phyloP scores from a whole-genome alignment of 2,797 vertebrate genomes.

The Galaxias olidus region DNA sequence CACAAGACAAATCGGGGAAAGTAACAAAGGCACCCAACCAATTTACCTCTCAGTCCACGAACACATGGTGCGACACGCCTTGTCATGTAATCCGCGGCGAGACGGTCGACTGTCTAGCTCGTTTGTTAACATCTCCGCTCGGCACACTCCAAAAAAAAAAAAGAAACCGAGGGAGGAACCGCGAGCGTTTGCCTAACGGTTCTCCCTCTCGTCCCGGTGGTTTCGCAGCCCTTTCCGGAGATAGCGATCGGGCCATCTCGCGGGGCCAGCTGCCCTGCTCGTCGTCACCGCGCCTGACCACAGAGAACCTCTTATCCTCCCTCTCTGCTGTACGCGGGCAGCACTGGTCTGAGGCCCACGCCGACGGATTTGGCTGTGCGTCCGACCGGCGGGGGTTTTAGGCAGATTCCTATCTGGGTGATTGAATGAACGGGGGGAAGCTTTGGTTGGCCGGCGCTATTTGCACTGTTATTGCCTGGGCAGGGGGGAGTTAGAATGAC shows the following conservation, averaged over 20 bases:
- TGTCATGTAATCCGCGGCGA: conserved; percentile 14
- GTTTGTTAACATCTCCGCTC: conserved; percentile 16
- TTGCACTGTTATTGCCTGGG: conserved; percentile 52
- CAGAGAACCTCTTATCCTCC: conserved; percentile 62
- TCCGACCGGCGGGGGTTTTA: conserved; percentile 42
- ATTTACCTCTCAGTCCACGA: conserved; percentile 41
- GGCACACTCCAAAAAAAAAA: conserved; percentile 31
- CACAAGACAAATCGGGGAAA: not conserved
- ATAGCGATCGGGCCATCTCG: conserved; percentile 30
- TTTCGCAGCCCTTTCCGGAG: conserved; percentile 21
- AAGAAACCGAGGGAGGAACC: conserved; percentile 27
- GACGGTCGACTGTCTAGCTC: conserved; percentile 27
- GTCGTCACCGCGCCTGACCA: conserved; percentile 52
- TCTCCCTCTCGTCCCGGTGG: not conserved
- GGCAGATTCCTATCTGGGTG: conserved; percentile 68
- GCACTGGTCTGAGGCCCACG: conserved; percentile 49
- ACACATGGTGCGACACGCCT: conserved; percentile 29
- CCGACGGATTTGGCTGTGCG: conserved; percentile 60
- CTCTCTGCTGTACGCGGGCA: conserved; percentile 24
- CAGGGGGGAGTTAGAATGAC: not conserved
- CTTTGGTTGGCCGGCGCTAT: conserved; percentile 39
- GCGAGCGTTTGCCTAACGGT: conserved; percentile 33
- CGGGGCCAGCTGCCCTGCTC: conserved; percentile 33
- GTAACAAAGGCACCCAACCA: not conserved
- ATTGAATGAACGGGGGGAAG: conserved; percentile 54